These are phyloP conservation scores for Dynastes maya DNA, from an alignment of 2,888 invertebrate species.

Conservation along the genomic window DNA sequence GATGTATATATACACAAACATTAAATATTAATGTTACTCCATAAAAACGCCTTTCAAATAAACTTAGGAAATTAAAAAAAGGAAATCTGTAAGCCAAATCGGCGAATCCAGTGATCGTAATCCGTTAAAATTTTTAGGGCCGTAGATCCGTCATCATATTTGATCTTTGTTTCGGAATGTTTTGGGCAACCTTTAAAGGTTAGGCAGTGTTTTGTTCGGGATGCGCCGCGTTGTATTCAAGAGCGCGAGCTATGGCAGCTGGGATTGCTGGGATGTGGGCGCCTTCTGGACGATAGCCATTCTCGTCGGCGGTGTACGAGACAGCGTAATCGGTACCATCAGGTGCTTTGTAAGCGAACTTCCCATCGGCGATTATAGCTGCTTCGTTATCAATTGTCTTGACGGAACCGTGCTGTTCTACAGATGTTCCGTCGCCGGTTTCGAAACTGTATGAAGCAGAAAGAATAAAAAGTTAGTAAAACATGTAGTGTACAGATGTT, in stretches of 20 bases:
- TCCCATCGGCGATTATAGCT: slow-evolving; percentile 46
- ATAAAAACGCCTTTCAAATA: slow-evolving; percentile 26
- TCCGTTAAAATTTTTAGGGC: neutral
- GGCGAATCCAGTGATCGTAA: neutral
- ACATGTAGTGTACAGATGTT: neutral
- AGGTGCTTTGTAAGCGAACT: slow-evolving; percentile 47
- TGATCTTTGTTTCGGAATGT: neutral
- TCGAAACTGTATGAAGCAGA: slow-evolving; percentile 29
- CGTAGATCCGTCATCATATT: neutral
- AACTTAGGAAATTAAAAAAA: slow-evolving; percentile 2
- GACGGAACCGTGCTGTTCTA: slow-evolving; percentile 47
- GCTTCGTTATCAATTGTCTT: slow-evolving; percentile 48
- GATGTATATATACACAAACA: slow-evolving; percentile 12
- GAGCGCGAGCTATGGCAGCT: slow-evolving; percentile 43
- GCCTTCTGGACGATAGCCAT: slow-evolving; percentile 48
- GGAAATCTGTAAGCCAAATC: neutral
- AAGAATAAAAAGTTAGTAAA: slow-evolving; percentile 13
- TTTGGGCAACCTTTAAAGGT: neutral
- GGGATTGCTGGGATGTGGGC: slow-evolving; percentile 49
- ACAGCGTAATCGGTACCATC: slow-evolving; percentile 43
- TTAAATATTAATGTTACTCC: slow-evolving; percentile 35
- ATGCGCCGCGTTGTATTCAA: slow-evolving; percentile 47
- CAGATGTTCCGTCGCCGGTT: slow-evolving; percentile 47
- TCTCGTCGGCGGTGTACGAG: slow-evolving; percentile 49
- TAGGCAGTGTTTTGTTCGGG: slow-evolving; percentile 45